Evolutionary conservation across 2,888 invertebrate species (phyloP).

Genomic region (Melikaiella ostensackeni): DNA sequence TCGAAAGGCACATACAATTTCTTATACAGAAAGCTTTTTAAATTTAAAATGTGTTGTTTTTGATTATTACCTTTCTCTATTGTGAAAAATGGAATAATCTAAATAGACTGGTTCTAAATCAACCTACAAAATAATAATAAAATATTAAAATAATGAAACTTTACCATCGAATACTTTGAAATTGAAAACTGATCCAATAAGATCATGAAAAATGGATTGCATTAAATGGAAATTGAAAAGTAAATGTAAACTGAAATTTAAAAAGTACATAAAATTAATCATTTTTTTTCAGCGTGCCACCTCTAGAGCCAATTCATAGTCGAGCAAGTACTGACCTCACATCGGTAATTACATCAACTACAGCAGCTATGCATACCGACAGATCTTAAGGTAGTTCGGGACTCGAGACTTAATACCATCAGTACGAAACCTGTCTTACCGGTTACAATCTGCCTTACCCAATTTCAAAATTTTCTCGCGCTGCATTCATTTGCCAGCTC

Average conservation of each 20-base stretch:
- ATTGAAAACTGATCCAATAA: too few relatives aligned
- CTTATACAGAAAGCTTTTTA: too few relatives aligned
- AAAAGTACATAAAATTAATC: conserved; percentile 7
- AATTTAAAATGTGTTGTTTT: too few relatives aligned
- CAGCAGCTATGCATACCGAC: conserved; percentile 60
- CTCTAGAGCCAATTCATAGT: conserved; percentile 79
- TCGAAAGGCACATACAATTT: too few relatives aligned
- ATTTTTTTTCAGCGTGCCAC: conserved; percentile 79
- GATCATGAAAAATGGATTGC: too few relatives aligned
- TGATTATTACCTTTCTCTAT: too few relatives aligned
- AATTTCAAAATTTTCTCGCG: conserved; percentile 10
- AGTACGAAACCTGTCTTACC: conserved; percentile 47
- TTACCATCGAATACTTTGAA: too few relatives aligned
- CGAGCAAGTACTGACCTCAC: conserved; percentile 74
- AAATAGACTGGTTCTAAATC: too few relatives aligned
- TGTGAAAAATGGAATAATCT: too few relatives aligned
- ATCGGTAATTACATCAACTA: conserved; percentile 80
- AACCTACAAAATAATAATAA: too few relatives aligned
- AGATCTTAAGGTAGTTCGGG: conserved; percentile 60
- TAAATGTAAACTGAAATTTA: conserved; percentile 4
- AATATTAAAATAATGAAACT: too few relatives aligned
- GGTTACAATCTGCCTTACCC: conserved; percentile 57
- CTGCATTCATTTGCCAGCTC: neutral
- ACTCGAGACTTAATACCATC: conserved; percentile 43
- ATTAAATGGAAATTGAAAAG: neutral